These are phyloP conservation scores for Masnerella sp. DNA, from an alignment of 2,888 invertebrate species.

Conservation along the genomic window DNA sequence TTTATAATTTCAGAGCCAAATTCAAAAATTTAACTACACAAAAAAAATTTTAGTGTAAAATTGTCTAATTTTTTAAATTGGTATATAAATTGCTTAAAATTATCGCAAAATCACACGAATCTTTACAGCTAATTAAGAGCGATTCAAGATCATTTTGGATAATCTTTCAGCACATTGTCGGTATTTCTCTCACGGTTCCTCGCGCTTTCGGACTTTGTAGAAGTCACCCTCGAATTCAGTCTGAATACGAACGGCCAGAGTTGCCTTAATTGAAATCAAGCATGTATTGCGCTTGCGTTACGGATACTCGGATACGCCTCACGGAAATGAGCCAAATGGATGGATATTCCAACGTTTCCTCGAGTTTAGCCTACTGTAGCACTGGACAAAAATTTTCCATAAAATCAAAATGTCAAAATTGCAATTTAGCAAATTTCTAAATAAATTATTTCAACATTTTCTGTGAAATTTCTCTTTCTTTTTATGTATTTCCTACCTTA, in stretches of 20 bases:
- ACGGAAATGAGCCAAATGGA: slow-evolving; percentile 57
- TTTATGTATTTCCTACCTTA: too few relatives aligned
- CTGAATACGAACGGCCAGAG: slow-evolving; percentile 62
- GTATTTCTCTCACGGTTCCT: slow-evolving; percentile 42
- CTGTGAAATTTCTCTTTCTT: too few relatives aligned
- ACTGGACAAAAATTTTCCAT: not conserved
- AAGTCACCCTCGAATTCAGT: slow-evolving; percentile 28
- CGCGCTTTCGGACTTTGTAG: slow-evolving; percentile 38
- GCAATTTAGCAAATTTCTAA: not conserved
- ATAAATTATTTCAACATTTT: too few relatives aligned
- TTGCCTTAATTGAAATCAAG: slow-evolving; percentile 68
- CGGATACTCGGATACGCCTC: slow-evolving; percentile 54
- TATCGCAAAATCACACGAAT: too few relatives aligned
- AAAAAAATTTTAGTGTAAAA: too few relatives aligned
- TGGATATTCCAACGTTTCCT: slow-evolving; percentile 40
- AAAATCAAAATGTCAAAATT: not conserved
- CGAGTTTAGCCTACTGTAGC: slow-evolving; percentile 14
- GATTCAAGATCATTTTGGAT: too few relatives aligned
- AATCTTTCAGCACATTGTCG: not conserved
- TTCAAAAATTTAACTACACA: too few relatives aligned
- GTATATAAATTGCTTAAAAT: too few relatives aligned
- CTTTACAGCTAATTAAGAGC: not conserved
- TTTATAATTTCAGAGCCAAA: too few relatives aligned
- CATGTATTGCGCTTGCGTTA: slow-evolving; percentile 59
- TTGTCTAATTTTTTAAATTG: too few relatives aligned